A percentile compares a stretch with the other conserved stretches of the same genome.
Evolutionary conservation across 2,888 invertebrate species (phyloP).

Genomic region (Cyclophora punctaria): DNA sequence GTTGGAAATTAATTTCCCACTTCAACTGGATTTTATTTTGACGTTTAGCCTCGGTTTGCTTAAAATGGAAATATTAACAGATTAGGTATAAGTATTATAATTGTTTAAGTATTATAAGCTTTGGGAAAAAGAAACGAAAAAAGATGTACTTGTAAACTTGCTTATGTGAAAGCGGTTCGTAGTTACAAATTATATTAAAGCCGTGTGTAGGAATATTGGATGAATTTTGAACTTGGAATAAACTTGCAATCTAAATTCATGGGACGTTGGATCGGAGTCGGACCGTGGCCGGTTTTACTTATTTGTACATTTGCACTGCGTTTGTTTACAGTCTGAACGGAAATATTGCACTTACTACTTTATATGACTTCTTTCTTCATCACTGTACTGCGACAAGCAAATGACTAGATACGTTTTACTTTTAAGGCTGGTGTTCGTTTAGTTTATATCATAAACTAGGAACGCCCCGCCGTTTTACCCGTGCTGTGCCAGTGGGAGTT

Average conservation of each 20-base stretch:
- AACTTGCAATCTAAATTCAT: conserved; percentile 70
- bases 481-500: too few species aligned
- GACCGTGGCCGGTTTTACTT: conserved; percentile 37
- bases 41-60: conserved; percentile 8
- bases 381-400: too few species aligned
- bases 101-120: too few species aligned
- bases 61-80: not conserved
- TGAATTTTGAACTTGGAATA: conserved; percentile 62
- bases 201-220: conserved; percentile 35
- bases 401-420: too few species aligned
- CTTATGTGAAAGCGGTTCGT: too few species aligned
- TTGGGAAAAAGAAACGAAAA: too few species aligned
- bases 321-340: conserved; percentile 29
- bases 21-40: conserved; percentile 15
- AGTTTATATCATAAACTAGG: too few species aligned
- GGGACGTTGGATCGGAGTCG: conserved; percentile 35
- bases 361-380: conserved; percentile 24
- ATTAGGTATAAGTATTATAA: conserved; percentile 6
- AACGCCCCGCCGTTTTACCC: too few species aligned
- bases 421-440: too few species aligned
- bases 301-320: conserved; percentile 38
- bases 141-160: too few species aligned
- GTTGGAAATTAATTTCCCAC: conserved; percentile 16
- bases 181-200: conserved; percentile 24
- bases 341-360: conserved; percentile 26